A percentile compares a stretch with the other conserved stretches of the same genome.
These are phyloP conservation scores for Meloidogyne chitwoodi DNA, from an alignment of 1,140 invertebrate species.

Conservation along the genomic window DNA sequence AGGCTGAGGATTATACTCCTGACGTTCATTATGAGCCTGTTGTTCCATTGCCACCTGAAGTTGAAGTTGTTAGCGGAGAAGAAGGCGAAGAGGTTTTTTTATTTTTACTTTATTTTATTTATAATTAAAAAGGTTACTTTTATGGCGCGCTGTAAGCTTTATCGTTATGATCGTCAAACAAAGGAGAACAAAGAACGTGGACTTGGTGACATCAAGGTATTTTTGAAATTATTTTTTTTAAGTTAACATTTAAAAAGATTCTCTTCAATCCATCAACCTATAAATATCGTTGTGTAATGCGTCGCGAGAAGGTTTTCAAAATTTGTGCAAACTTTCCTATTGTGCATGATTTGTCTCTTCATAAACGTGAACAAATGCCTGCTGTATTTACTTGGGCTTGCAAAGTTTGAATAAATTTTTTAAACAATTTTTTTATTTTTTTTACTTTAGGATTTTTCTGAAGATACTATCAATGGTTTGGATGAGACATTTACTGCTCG, in stretches of 20 bases:
- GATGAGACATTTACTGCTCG: conserved; percentile 28
- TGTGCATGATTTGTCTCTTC: conserved; percentile 15
- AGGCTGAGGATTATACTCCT: conserved; percentile 19
- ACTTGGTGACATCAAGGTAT: conserved; percentile 62
- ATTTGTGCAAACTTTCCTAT: conserved; percentile 61
- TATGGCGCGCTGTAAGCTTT: conserved; percentile 44
- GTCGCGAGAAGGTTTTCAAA: conserved; percentile 63
- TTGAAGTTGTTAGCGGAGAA: conserved; percentile 54
- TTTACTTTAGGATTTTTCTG: conserved; percentile 27
- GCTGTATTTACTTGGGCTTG: conserved; percentile 32
- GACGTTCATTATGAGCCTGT: conserved; percentile 62
- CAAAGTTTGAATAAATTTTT: background rate
- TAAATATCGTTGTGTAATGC: conserved; percentile 59
- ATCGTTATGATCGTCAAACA: conserved; percentile 42
- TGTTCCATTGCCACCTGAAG: conserved; percentile 61
- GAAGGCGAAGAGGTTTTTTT: conserved; percentile 44
- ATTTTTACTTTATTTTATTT: background rate
- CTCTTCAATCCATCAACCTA: conserved; percentile 24
- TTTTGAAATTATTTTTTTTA: background rate
- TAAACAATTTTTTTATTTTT: conserved; percentile 1
- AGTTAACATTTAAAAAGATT: no score
- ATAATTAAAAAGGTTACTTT: conserved; percentile 44
- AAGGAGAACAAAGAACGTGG: conserved; percentile 64
- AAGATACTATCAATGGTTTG: conserved; percentile 9
- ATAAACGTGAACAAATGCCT: conserved; percentile 20